Evolutionary conservation across 2,888 invertebrate species (phyloP).

Genomic region (Plusia festucae): DNA sequence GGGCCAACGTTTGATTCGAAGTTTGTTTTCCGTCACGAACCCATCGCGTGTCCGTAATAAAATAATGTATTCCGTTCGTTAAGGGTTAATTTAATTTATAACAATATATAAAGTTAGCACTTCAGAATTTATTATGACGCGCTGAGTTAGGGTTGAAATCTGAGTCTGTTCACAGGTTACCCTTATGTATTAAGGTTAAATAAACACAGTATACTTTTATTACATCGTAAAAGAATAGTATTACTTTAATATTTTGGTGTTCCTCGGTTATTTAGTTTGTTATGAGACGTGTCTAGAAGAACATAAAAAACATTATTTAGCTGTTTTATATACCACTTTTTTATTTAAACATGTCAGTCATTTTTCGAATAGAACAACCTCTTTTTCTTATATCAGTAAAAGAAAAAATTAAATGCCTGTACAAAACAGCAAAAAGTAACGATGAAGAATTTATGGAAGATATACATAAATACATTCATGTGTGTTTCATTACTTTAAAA

Average conservation of each 20-base stretch:
- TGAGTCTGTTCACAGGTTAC: conserved; percentile 10
- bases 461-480: not conserved
- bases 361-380: not conserved
- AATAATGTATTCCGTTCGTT: conserved; percentile 49
- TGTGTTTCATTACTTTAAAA: conserved; percentile 4
- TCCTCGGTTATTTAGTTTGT: not conserved
- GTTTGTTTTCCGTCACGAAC: conserved; percentile 47
- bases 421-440: not conserved
- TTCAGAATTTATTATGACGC: conserved; percentile 42
- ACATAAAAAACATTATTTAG: not conserved
- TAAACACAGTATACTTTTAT: conserved; percentile 3
- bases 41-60: conserved; percentile 38
- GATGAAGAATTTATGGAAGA: not conserved
- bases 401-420: not conserved
- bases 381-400: not conserved
- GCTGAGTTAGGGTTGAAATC: conserved; percentile 11
- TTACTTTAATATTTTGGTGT: not conserved
- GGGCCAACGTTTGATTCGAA: conserved; percentile 26
- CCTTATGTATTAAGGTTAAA: not conserved
- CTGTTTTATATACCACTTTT: not conserved
- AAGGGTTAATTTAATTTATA: conserved; percentile 47
- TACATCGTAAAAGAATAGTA: conserved; percentile 3
- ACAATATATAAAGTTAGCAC: conserved; percentile 51
- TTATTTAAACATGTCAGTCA: not conserved
- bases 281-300: not conserved